These are phyloP conservation scores for Lamellibrachia columna DNA, from an alignment of 2,888 invertebrate genomes.

Conservation along the genomic window DNA sequence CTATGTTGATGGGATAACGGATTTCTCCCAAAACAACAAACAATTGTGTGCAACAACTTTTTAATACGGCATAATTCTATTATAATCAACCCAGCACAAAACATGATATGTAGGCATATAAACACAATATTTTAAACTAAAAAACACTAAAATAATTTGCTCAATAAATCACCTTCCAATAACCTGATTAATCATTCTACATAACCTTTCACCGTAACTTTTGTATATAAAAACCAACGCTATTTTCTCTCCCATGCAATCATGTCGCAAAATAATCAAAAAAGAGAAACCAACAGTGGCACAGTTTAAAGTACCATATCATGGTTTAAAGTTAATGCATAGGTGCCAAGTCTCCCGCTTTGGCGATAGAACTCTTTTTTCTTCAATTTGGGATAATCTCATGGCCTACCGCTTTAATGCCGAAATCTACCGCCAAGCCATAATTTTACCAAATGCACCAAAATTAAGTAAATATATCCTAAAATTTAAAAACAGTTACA, in stretches of 20 bases:
- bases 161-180: neutral
- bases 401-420: too few relatives aligned
- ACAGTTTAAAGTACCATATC: neutral
- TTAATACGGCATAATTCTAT: neutral
- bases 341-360: too few relatives aligned
- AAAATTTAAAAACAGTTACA: too few relatives aligned
- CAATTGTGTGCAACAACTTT: neutral
- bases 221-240: neutral
- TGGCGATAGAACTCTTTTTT: too few relatives aligned
- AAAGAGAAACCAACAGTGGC: neutral
- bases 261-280: neutral
- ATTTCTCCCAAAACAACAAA: neutral
- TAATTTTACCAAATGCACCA: too few relatives aligned
- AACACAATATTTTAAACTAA: neutral
- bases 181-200: neutral
- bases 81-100: neutral
- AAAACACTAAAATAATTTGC: neutral
- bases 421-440: too few relatives aligned
- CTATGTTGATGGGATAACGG: neutral
- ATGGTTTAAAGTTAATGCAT: neutral
- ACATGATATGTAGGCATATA: constrained; percentile 5
- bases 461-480: too few relatives aligned
- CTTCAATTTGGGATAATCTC: too few relatives aligned
- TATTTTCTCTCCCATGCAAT: neutral
- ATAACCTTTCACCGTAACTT: neutral